Percentiles rank a stretch among this genome's conserved stretches.
phyloP scores from a whole-genome alignment of 2,797 vertebrate species.

The Jordanella pulchra region DNA sequence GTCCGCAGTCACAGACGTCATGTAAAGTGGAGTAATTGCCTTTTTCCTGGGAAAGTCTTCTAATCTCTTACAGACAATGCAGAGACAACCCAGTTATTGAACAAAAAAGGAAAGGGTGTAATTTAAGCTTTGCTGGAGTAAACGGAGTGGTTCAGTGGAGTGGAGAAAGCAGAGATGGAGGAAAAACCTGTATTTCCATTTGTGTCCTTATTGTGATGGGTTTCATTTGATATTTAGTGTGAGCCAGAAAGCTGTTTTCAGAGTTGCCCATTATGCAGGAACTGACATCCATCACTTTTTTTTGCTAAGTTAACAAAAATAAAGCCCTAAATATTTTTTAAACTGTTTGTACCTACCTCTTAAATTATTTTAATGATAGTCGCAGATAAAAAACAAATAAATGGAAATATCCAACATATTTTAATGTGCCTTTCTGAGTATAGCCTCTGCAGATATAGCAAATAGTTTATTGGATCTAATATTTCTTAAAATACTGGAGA shows the following conservation, averaged over 20 bases:
- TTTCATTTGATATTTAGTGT: slow-evolving; percentile 26
- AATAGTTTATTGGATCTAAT: too few relatives aligned
- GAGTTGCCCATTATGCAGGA: slow-evolving; percentile 18
- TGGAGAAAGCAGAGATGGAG: slow-evolving; percentile 54
- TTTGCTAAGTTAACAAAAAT: slow-evolving; percentile 19
- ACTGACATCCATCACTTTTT: slow-evolving; percentile 25
- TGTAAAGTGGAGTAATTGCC: slow-evolving; percentile 22
- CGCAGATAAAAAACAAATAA: neutral
- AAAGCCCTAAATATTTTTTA: neutral
- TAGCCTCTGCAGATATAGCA: too few relatives aligned
- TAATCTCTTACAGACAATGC: slow-evolving; percentile 36
- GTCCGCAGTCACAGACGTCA: neutral
- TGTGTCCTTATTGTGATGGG: slow-evolving; percentile 34
- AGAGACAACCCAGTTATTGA: slow-evolving; percentile 39
- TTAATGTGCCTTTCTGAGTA: too few relatives aligned
- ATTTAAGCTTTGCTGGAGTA: slow-evolving; percentile 55
- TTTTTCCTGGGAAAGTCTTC: slow-evolving; percentile 17
- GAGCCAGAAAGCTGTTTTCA: slow-evolving; percentile 31
- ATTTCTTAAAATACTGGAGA: too few relatives aligned
- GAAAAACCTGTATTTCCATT: slow-evolving; percentile 49
- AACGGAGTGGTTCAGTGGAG: slow-evolving; percentile 48
- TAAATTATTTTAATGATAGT: neutral
- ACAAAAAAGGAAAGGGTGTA: slow-evolving; percentile 39
- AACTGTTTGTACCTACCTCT: neutral
- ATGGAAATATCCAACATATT: too few relatives aligned